Evolutionary conservation across 2,797 vertebrate species (phyloP), one percentile per base, ranked within the genome.

Genomic region (Notamacropus eugenii): DNA sequence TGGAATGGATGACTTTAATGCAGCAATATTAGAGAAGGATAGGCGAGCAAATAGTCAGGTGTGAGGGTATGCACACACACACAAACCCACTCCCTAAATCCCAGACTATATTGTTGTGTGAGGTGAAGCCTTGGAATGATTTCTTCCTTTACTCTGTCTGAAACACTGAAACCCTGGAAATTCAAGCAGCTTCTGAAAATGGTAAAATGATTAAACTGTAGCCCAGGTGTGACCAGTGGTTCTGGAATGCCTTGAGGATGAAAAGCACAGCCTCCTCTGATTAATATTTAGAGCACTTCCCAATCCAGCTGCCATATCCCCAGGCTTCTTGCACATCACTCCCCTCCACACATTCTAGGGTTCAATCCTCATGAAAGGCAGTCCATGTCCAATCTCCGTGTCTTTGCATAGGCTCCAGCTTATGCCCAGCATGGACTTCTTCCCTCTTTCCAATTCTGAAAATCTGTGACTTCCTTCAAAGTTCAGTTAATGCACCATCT

Each of bases 41-140:
- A 82, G 40, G 9, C 8, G 46, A 40, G 40, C 40, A 87, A 46
- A 40, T 22, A 82, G 2, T 24, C 19, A 82, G 19, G 22, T 82
- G 16, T 10, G 67, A 46, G n/a, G 19, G n/a, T 6, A 34, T 34
- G 57, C 29, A 62, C 59, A 74, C 67, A 82, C n/a, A 82, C 92
- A 14, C 55, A 55, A 54, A 57, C 82, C 93, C 91, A 22, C 62
- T 10, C 22, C 31, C 54, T 54, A n/a, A 40, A 95, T 40, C 93
- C 56, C 96, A 74, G 10, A 57, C 95, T 91, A 91, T 57, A 92
- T 29, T 90, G 55, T 92, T 95, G 95, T 96, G 96, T 96, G 95
- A 90, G 90, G 0, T 91, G 31, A 52, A 2, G 55, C 91, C 55
- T 91, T 90, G 92, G 74, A 82, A 67, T 87, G 11, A 3, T 34